Evolutionary conservation across 2,113 vertebrate genomes (phyloP), one percentile per base, ranked within the genome.

Genomic region (Pitta sordida): DNA sequence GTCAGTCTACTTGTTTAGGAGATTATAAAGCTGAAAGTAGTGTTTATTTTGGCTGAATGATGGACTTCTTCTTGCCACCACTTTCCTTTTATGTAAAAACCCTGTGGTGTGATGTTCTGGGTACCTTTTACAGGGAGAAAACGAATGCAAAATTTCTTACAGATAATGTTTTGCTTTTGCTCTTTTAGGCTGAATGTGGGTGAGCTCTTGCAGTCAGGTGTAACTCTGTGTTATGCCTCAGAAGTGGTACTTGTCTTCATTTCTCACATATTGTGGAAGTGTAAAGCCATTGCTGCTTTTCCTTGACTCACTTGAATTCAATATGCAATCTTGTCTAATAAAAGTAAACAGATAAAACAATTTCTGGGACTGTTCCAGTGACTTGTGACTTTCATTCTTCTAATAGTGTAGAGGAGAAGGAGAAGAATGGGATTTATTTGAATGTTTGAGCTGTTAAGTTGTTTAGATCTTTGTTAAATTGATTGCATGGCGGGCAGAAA

Each of bases 281-380:
- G 84, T 85, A 78, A 93, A 93, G 52, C 77, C 65, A 21, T 87
- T 73, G 46, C 43, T 89, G 44, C 41, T 93, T 91, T 91, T 78
- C 51, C 49, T 82, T 78, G 34, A 65, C 63, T 93, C 64, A 15
- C 55, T 63, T 86, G 69, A 81, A 94, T 95, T 80, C 89, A 82
- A 11, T 79, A 86, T 79, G 62, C 63, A 78, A 53, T 75, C 77
- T 70, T 94, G 89, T 85, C 58, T 89, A 49, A 43, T 83, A 79
- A 79, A 93, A 80, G 58, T 89, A 93, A 95, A 79, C 51, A 52
- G 53, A 55, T 83, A 91, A 95, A 95, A 91, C 71, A 68, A 93
- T 89, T 86, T 91, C 71, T 80, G 73, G 29, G 69, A 68, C 48
- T 77, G 46, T 83, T 92, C 85, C 41, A 69, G 59, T 76, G 86